Percentiles rank a stretch among this genome's conserved stretches.
phyloP scores from a whole-genome alignment of 92 coral and sea anemone genomes.

The Zoanthus solanderi region DNA sequence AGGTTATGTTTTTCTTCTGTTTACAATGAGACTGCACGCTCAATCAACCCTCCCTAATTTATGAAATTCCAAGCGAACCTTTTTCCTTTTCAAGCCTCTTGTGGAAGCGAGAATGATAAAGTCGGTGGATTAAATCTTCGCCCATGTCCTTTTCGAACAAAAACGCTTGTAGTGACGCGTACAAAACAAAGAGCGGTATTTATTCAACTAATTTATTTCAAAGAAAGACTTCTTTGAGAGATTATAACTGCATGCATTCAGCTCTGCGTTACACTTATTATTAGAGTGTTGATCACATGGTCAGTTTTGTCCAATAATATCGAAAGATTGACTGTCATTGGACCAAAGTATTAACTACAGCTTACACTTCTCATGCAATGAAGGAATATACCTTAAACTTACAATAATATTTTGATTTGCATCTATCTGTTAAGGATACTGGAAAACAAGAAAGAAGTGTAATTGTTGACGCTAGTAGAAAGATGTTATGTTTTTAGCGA shows the following conservation, averaged over 20 bases:
- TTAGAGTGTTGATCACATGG: constrained; percentile 66
- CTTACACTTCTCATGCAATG: constrained; percentile 18
- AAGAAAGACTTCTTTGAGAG: constrained; percentile 5
- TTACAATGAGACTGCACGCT: constrained; percentile 20
- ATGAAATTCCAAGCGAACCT: constrained; percentile 77
- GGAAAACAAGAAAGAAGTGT: neutral
- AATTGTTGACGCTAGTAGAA: neutral
- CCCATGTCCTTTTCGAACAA: constrained; percentile 23
- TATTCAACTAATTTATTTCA: constrained; percentile 21
- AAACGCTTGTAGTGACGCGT: neutral
- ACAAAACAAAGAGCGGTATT: constrained; percentile 16
- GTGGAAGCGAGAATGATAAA: constrained; percentile 31
- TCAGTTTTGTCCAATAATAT: constrained; percentile 58
- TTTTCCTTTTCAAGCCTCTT: constrained; percentile 10
- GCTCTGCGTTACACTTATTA: constrained; percentile 27
- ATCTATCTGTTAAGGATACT: constrained; percentile 5
- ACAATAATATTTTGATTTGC: constrained; percentile 35
- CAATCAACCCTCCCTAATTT: constrained; percentile 65
- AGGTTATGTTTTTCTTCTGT: constrained; percentile 14
- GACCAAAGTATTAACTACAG: constrained; percentile 31
- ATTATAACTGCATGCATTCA: constrained; percentile 34
- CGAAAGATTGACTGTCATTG: constrained; percentile 76
- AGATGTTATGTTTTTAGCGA: neutral
- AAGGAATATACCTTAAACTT: constrained; percentile 8
- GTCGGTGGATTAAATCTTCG: constrained; percentile 23